Base-by-base conservation (phyloP, 2,888 invertebrate species). In the Leuctra nigra region DNA sequence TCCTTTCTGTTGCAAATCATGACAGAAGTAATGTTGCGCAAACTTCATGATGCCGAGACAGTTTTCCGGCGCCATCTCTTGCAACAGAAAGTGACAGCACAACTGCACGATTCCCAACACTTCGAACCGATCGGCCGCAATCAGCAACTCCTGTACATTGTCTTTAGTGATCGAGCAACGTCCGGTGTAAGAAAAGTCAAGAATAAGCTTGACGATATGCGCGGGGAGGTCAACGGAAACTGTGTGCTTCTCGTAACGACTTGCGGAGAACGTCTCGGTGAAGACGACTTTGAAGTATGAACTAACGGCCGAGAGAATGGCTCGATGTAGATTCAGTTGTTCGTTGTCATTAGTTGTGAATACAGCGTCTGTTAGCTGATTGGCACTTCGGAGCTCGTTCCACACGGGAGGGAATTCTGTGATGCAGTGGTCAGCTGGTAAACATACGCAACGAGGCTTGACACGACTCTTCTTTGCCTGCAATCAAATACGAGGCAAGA, bases 181-280 rank as follows among this genome's bases (percentile, higher is more conserved):
- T 38, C 86, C 85, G 2, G 86, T 85, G 67, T 90, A 89, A 0
- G 84, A 84, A 67, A 82, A 89, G 66, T 87, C 86, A 55, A 91
- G 77, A 58, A 90, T 80, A 38, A 79, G 72, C 55, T 75, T 74
- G 73, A 90, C 81, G 22, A 70, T 77, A 59, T 75, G 71, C 58
- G 78, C 76, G 1, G 81, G 76, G 35, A 81, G 78, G 50, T 65
- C 65, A 6, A 59, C 25, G 3, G 33, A 33, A 2, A 33, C n/a
- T 11, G 20, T 33, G 22, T 18, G n/a, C 23, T 44, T 44, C 23
- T 44, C 44, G 23, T 16, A 16, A 16, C 6, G 1, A 4, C 23
- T 44, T 2, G 22, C 44, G 11, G 44, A 80, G 61, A 84, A 72
- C 13, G 81, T 82, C 69, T 83, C 85, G 56, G 83, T 81, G 70